Conservation (phyloP, 2,113 vertebrate species). For the Verasper variegatus region DNA sequence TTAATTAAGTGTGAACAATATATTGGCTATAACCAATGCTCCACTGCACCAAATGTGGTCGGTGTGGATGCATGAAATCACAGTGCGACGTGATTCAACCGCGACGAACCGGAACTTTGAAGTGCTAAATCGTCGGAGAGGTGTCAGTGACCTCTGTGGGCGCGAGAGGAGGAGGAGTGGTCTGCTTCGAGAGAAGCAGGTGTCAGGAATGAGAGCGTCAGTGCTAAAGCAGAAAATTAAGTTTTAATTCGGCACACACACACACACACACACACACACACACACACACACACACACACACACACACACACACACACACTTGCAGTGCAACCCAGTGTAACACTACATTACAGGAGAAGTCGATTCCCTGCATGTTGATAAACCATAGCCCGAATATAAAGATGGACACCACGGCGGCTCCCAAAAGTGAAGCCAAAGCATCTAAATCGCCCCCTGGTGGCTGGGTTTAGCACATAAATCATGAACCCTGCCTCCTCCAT, state of each 20-base stretch:
- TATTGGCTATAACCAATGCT: constrained; percentile 67
- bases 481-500: no score
- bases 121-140: constrained; percentile 55
- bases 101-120: constrained; percentile 65
- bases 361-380: no score
- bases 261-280: no score
- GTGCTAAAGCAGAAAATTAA: constrained; percentile 3
- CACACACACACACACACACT: no score
- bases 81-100: constrained; percentile 38
- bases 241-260: background rate
- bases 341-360: no score
- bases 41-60: constrained; percentile 14
- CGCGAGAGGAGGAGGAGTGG: constrained; percentile 5
- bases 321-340: no score
- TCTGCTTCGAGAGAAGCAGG: constrained; percentile 16
- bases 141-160: constrained; percentile 45
- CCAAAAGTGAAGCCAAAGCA: no score
- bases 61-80: constrained; percentile 51
- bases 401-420: no score
- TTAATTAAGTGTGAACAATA: constrained; percentile 76
- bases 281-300: no score
- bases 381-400: no score
- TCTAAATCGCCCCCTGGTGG: no score
- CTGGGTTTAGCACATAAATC: no score
- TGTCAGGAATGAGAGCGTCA: constrained; percentile 5